A percentile compares a stretch with the other conserved stretches of the same genome.
These are phyloP conservation scores for Hydriomena furcata DNA, from an alignment of 2,888 invertebrate species.

Conservation along the genomic window DNA sequence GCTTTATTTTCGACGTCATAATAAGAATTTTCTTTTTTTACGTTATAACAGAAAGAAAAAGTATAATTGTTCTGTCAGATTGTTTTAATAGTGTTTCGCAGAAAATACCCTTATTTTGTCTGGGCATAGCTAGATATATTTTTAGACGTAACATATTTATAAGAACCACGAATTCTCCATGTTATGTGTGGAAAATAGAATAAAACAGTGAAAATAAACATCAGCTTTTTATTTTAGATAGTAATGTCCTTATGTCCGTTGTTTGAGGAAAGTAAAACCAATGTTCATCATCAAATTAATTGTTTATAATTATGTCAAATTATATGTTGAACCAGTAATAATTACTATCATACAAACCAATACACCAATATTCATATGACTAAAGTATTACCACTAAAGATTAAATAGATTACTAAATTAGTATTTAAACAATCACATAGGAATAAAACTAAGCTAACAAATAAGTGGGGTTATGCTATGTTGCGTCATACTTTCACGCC, in stretches of 20 bases:
- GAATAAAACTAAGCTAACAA: slow-evolving; percentile 39
- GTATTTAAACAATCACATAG: slow-evolving; percentile 19
- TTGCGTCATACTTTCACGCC: background rate
- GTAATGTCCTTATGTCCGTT: background rate
- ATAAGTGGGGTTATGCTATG: slow-evolving; percentile 32
- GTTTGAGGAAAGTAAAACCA: background rate
- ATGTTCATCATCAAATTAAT: slow-evolving; percentile 5
- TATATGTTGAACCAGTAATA: slow-evolving; percentile 10
- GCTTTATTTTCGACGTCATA: too few species aligned
- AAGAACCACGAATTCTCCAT: slow-evolving; percentile 52
- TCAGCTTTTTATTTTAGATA: slow-evolving; percentile 23
- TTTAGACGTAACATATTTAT: slow-evolving; percentile 55
- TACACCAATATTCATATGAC: slow-evolving; percentile 10
- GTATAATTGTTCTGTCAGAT: slow-evolving; percentile 1
- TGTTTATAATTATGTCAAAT: slow-evolving; percentile 15
- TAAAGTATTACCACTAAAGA: slow-evolving; percentile 14
- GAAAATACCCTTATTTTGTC: slow-evolving; percentile 3
- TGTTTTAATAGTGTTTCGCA: background rate
- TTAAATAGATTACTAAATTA: slow-evolving; percentile 27
- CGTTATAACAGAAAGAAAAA: too few species aligned
- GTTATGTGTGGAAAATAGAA: slow-evolving; percentile 58
- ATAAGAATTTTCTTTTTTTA: too few species aligned
- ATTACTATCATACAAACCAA: slow-evolving; percentile 16
- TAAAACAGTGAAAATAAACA: slow-evolving; percentile 48
- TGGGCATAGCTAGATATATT: slow-evolving; percentile 36